phyloP scores from a whole-genome alignment of 2,113 vertebrate species.

The Datnioides undecimradiatus region DNA sequence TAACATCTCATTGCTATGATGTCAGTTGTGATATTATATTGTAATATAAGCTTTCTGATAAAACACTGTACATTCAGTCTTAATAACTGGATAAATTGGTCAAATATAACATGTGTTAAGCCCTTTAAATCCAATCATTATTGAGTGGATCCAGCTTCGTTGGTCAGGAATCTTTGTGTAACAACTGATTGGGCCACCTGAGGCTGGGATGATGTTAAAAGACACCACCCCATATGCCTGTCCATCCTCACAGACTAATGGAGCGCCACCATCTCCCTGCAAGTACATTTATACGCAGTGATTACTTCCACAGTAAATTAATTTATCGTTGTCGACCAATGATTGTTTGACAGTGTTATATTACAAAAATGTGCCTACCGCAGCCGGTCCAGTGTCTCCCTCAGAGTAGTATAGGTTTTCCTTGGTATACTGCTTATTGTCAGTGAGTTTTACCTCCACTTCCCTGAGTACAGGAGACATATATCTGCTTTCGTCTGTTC shows the following conservation, averaged over 20 bases:
- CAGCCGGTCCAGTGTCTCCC: conserved; percentile 76
- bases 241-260: conserved; percentile 82
- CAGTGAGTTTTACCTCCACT: conserved; percentile 73
- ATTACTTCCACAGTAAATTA: accelerated
- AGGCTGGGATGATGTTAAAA: accelerated
- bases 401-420: conserved; percentile 76
- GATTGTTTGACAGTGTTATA: background rate
- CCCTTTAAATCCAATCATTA: background rate
- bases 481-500: accelerated
- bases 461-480: conserved; percentile 73
- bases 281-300: background rate
- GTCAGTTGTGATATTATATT: background rate
- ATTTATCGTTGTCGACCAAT: background rate
- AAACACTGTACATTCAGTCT: background rate
- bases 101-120: accelerated
- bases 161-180: conserved; percentile 82
- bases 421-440: conserved; percentile 54
- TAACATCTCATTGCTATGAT: no score
- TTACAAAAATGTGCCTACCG: conserved; percentile 33
- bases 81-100: background rate
- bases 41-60: no score
- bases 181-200: background rate
- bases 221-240: conserved; percentile 84
- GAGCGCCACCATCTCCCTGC: conserved; percentile 90
- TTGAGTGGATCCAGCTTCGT: conserved; percentile 76